These are phyloP conservation scores for Hermaeophaga mercurialis DNA, from an alignment of 2,888 invertebrate genomes.

Conservation along the genomic window DNA sequence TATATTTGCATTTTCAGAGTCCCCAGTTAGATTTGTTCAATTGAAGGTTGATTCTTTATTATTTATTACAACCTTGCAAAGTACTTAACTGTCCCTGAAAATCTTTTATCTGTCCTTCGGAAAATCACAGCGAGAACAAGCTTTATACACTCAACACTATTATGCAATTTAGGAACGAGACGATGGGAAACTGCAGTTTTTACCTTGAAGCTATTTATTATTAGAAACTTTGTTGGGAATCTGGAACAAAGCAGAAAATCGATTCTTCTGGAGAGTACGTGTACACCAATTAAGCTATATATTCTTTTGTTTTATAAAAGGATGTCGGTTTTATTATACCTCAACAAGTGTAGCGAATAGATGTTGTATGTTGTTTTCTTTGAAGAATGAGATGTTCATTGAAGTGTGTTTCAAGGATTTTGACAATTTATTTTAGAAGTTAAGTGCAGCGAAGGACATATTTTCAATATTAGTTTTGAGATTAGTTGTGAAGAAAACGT, in stretches of 20 bases:
- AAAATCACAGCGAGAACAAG: conserved; percentile 17
- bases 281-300: conserved; percentile 7
- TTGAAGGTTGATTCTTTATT: conserved; percentile 27
- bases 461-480: neutral
- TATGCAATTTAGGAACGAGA: conserved; percentile 31
- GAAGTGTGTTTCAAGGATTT: conserved; percentile 2
- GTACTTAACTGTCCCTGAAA: conserved; percentile 29
- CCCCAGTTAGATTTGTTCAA: neutral
- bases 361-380: conserved; percentile 11
- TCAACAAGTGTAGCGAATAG: conserved; percentile 20
- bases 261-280: conserved; percentile 1
- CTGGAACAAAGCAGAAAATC: conserved; percentile 14
- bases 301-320: conserved; percentile 12
- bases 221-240: conserved; percentile 23
- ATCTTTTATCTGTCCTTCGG: conserved; percentile 31
- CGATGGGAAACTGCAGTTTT: conserved; percentile 31
- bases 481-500: neutral
- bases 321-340: conserved; percentile 1
- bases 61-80: conserved; percentile 29
- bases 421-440: neutral
- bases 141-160: conserved; percentile 25
- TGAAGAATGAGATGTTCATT: neutral
- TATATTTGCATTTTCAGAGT: conserved; percentile 4
- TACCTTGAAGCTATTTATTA: conserved; percentile 31
- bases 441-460: neutral